These are phyloP conservation scores for Emys orbicularis DNA, from an alignment of 2,797 vertebrate genomes.

Conservation along the genomic window DNA sequence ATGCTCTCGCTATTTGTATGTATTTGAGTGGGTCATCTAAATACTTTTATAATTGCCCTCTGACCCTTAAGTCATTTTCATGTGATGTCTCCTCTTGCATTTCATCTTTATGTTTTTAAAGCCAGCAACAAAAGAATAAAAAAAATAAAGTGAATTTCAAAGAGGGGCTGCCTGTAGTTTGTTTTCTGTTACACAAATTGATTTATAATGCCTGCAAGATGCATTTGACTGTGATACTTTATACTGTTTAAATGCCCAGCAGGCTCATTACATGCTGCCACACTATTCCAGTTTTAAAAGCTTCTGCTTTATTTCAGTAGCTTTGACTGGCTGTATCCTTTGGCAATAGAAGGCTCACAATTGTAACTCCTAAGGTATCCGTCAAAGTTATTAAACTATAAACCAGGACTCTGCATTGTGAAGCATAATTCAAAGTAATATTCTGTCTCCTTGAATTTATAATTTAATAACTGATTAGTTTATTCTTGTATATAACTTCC, in stretches of 20 bases:
- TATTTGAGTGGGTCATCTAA: conserved; percentile 36
- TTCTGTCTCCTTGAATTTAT: not conserved
- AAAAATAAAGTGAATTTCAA: conserved; percentile 21
- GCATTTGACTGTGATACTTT: conserved; percentile 10
- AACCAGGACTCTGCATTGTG: not conserved
- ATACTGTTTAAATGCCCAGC: not conserved
- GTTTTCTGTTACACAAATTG: conserved; percentile 50
- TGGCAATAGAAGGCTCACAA: not conserved
- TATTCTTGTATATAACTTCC: not conserved
- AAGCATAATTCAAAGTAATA: conserved; percentile 1
- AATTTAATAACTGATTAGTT: conserved; percentile 7
- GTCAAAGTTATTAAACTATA: not conserved
- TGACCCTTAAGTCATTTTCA: not conserved
- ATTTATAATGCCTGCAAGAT: conserved; percentile 59
- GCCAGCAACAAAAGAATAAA: conserved; percentile 35
- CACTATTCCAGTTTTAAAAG: not conserved
- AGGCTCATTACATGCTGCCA: conserved; percentile 12
- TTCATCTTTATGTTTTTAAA: conserved; percentile 33
- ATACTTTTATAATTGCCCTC: conserved; percentile 20
- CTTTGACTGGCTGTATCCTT: not conserved
- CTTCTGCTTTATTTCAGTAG: not conserved
- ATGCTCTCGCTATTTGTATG: not conserved
- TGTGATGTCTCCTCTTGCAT: not conserved
- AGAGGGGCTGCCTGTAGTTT: conserved; percentile 31
- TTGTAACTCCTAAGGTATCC: not conserved